Conservation (phyloP, 2,888 invertebrate genomes). For the Pyrrhopygopsis socrates region DNA sequence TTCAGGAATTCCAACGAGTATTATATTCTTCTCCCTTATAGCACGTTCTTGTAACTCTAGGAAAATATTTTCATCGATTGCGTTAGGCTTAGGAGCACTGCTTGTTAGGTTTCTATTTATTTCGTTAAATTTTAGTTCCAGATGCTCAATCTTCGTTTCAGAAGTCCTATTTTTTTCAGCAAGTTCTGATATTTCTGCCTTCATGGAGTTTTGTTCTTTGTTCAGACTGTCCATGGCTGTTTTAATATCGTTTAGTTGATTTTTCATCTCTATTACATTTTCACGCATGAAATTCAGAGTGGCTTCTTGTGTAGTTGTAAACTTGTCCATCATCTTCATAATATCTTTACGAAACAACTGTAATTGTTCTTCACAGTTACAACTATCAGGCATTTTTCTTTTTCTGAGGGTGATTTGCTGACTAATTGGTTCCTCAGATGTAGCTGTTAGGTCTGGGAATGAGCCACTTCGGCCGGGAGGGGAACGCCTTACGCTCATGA, state of each 20-base stretch:
- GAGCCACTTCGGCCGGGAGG: conserved; percentile 20
- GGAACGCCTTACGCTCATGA: conserved; percentile 34
- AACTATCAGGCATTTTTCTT: conserved; percentile 13
- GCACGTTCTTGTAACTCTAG: conserved; percentile 21
- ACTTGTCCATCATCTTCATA: not conserved
- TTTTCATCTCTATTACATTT: conserved; percentile 9
- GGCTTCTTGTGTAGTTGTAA: not conserved
- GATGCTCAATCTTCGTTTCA: not conserved
- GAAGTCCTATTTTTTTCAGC: not conserved
- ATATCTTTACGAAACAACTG: conserved; percentile 9
- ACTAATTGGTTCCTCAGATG: not conserved
- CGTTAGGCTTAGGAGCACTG: no score
- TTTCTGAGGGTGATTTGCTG: conserved; percentile 7
- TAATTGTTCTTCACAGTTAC: not conserved
- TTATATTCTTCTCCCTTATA: conserved; percentile 19
- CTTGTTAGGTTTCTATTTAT: no score
- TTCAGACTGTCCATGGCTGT: not conserved
- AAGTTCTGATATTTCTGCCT: conserved; percentile 15
- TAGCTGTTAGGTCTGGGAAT: conserved; percentile 9
- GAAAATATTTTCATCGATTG: conserved; percentile 1
- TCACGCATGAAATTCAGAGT: conserved; percentile 5
- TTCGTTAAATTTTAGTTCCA: not conserved
- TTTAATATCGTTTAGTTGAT: not conserved
- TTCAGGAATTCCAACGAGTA: conserved; percentile 10
- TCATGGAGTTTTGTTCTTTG: conserved; percentile 16